These are phyloP conservation scores for Lithophane ornitopus DNA, from an alignment of 2,888 invertebrate species.

Conservation along the genomic window DNA sequence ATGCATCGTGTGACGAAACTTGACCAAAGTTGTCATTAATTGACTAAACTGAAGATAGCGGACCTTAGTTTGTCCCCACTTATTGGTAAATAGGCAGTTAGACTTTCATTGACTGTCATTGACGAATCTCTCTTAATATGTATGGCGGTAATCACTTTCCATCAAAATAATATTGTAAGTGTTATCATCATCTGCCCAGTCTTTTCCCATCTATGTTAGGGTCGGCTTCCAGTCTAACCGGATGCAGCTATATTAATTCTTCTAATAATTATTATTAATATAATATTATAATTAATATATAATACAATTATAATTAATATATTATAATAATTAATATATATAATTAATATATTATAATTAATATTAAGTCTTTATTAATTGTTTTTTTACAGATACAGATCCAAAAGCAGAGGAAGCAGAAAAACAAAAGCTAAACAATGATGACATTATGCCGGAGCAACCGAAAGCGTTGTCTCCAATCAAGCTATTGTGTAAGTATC, in stretches of 20 bases:
- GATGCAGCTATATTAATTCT: too few species aligned
- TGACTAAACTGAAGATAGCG: background rate
- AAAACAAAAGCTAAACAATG: conserved; percentile 78
- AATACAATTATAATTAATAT: too few species aligned
- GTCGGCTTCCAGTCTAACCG: too few species aligned
- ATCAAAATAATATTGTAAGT: background rate
- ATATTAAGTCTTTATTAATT: background rate
- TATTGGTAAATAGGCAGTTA: background rate
- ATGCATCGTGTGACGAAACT: background rate
- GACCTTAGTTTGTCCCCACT: background rate
- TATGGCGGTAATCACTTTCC: background rate
- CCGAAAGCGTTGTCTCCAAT: conserved; percentile 72
- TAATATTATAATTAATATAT: too few species aligned
- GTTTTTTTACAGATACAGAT: conserved; percentile 71
- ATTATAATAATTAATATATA: too few species aligned
- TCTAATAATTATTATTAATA: too few species aligned
- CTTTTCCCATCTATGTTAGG: too few species aligned
- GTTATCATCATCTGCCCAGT: too few species aligned
- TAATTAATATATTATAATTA: too few species aligned
- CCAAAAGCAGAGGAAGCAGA: conserved; percentile 78
- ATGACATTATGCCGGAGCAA: conserved; percentile 63
- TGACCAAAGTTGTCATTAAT: background rate
- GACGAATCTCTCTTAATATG: background rate
- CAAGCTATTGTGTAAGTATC: conserved; percentile 79
- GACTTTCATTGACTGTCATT: background rate